Base-by-base conservation (phyloP, 2,888 invertebrate genomes). In the Pachliopta kotzebuea region DNA sequence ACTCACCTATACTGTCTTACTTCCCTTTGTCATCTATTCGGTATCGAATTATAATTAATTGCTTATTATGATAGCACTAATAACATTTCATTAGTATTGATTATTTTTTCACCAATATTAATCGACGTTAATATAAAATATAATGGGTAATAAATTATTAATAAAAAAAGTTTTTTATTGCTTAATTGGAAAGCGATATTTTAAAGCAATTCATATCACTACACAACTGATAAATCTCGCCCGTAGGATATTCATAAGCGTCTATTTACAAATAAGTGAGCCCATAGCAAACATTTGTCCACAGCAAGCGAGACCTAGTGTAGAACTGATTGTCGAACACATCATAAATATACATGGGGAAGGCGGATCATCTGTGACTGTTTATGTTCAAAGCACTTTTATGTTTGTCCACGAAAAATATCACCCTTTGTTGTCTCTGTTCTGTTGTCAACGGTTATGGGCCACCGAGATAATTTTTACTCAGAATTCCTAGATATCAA, bases 261-360 rank as follows among this genome's bases (percentile, higher is more conserved):
- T 23, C 70, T 74, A 73, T 72, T 72, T 77, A 74, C 75, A 76
- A 73, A 79, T 79, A 80, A 81, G 54, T 57, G 60, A 60, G 80
- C 75, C 77, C 71, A 74, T 68, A 74, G 76, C 79, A 84, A 88
- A 88, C 84, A 86, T 88, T 88, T 79, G 79, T 80, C 72, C 66
- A 72, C 72, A 73, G 78, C 72, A 74, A 65, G 65, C 85, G 83
- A 78, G 81, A 78, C 80, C 79, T 81, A 80, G 85, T 85, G 84
- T 84, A 78, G 78, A 75, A 77, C 81, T 81, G 79, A 83, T 78
- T 83, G 86, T 86, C 81, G 85, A 82, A 88, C 85, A 82, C 77
- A 77, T 85, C 83, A 90, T 90, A 86, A 88, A 91, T 91, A 90
- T 90, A 88, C 85, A 90, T 85, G 79, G 80, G 75, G 81, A 79